These are phyloP conservation scores for Sinella curviseta DNA, from an alignment of 1,140 invertebrate genomes.

Conservation along the genomic window DNA sequence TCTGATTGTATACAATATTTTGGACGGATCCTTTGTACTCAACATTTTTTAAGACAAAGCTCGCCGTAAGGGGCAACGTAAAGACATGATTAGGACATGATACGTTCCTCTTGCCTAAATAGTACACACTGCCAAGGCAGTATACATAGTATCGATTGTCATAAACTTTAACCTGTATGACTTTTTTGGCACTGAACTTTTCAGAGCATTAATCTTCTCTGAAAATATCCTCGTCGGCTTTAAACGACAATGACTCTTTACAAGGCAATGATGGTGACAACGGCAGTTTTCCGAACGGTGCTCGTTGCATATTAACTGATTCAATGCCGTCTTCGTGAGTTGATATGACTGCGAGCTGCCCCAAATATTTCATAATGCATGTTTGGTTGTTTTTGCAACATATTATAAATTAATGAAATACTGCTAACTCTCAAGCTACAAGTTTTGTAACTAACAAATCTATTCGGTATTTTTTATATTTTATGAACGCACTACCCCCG, in stretches of 20 bases:
- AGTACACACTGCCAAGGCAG: constrained; percentile 19
- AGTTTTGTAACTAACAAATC: no score
- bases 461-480: no score
- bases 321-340: constrained; percentile 29
- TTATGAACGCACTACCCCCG: no score
- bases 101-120: not conserved
- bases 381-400: constrained; percentile 23
- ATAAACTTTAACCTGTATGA: constrained; percentile 34
- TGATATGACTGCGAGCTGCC: constrained; percentile 22
- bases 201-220: not conserved
- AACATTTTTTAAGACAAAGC: constrained; percentile 30
- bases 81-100: constrained; percentile 31
- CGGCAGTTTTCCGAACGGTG: not conserved
- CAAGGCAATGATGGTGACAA: not conserved
- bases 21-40: constrained; percentile 24
- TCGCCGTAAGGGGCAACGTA: constrained; percentile 29
- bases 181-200: not conserved
- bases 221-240: not conserved
- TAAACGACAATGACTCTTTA: not conserved
- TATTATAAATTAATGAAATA: no score
- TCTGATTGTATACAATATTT: constrained; percentile 22
- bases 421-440: no score
- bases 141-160: constrained; percentile 23
- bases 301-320: not conserved
- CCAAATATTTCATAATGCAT: constrained; percentile 31